Base-by-base conservation (phyloP, 2,888 invertebrate genomes). In the Hypercompe scribonia region DNA sequence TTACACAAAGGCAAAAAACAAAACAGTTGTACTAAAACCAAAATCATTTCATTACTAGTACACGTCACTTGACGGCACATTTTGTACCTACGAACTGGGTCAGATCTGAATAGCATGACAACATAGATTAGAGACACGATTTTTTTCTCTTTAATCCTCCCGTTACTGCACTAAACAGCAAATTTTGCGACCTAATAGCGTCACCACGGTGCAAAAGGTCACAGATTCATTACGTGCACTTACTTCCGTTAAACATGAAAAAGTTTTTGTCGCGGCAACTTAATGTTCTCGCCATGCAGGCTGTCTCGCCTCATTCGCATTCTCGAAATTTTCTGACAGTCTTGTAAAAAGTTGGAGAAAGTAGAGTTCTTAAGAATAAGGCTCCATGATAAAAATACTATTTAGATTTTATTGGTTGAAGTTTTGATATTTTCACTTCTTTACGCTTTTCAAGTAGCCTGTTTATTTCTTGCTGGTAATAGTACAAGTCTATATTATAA, bases 221-320 rank as follows among this genome's bases (percentile, higher is more conserved):
- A 39, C 68, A 58, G 68, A 71, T 73, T 65, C 65, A 69, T 72
- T 72, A 73, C 67, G 42, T 80, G 73, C 75, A 75, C 66, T 73
- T 74, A 66, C 70, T 65, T 68, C 71, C 3, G 69, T 70, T 70
- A 64, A 54, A 69, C 31, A 54, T 69, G 58, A 65, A 64, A 68
- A 21, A 46, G n/a, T 28, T 50, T 11, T 28, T 54, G n/a, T 54
- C n/a, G 11, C n/a, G n/a, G n/a, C 28, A 63, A 18, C 0, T 28
- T 63, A 13, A 33, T 63, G 63, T 50, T 50, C 50, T 24, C 24
- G 21, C 8, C 24, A 2, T 50, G 8, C 50, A 50, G 24, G 21
- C 50, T 50, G 50, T 24, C 24, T 7, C 50, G 50, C 50, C 24
- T 7, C 50, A 18, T 63, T 63, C 18, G 7, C 31, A 63, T 63